phyloP scores from a whole-genome alignment of 2,888 invertebrate genomes.

The Stictocephala bisonia region DNA sequence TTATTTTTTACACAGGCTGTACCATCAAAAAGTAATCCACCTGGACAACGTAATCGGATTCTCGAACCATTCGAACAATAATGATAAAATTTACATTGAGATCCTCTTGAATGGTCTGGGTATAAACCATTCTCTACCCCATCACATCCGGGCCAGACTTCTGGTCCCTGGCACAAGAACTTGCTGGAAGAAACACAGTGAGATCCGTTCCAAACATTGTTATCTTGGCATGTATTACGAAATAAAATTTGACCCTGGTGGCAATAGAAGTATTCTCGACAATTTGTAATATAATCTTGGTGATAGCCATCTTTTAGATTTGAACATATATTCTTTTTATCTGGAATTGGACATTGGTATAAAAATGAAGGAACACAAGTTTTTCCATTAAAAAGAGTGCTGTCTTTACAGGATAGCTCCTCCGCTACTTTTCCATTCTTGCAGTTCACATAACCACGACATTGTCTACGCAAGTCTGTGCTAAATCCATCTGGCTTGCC shows the following conservation, averaged over 20 bases:
- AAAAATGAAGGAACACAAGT: constrained; percentile 60
- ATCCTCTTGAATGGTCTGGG: constrained; percentile 59
- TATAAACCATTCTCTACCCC: constrained; percentile 55
- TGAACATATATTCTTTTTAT: constrained; percentile 32
- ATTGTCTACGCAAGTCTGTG: constrained; percentile 66
- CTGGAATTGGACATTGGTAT: constrained; percentile 29
- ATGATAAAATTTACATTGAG: constrained; percentile 68
- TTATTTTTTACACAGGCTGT: constrained; percentile 64
- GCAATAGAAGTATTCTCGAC: constrained; percentile 56
- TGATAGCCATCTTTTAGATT: constrained; percentile 52
- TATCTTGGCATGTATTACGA: constrained; percentile 65
- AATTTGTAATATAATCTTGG: constrained; percentile 53
- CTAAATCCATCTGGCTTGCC: constrained; percentile 66
- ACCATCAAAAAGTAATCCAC: constrained; percentile 67
- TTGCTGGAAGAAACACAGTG: constrained; percentile 62
- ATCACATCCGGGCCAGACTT: constrained; percentile 51
- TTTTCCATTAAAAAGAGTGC: constrained; percentile 62
- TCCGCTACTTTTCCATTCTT: constrained; percentile 65
- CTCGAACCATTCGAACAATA: constrained; percentile 67
- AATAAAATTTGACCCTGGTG: constrained; percentile 45
- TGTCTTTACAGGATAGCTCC: constrained; percentile 62
- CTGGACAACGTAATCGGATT: constrained; percentile 65
- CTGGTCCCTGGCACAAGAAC: constrained; percentile 57
- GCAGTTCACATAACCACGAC: constrained; percentile 68
- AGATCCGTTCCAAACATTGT: constrained; percentile 68